Conservation (phyloP, 2,888 invertebrate species). For the Ramazzottius varieornatus region DNA sequence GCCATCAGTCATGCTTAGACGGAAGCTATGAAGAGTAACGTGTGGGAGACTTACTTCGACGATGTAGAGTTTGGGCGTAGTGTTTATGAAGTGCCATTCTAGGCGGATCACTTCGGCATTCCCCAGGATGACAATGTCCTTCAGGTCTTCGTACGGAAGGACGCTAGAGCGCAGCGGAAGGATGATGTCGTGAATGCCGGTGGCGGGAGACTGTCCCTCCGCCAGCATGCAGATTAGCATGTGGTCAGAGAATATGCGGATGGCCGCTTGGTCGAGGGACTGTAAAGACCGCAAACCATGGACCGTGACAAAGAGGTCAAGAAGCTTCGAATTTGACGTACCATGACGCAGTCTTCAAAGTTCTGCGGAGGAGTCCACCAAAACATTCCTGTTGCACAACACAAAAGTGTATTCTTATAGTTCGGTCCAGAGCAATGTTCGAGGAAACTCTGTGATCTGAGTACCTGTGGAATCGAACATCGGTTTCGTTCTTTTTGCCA, state of each 20-base stretch:
- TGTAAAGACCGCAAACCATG: not conserved
- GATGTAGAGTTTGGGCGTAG: not conserved
- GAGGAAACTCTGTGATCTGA: too few relatives aligned
- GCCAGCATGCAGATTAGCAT: not conserved
- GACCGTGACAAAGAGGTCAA: not conserved
- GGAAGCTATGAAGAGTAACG: too few relatives aligned
- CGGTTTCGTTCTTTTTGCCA: not conserved
- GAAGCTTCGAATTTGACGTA: not conserved
- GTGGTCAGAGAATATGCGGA: not conserved
- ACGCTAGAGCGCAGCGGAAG: not conserved
- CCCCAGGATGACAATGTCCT: not conserved
- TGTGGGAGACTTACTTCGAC: not conserved
- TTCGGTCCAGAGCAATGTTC: too few relatives aligned
- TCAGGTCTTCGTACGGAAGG: not conserved
- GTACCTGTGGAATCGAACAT: not conserved
- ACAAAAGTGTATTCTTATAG: too few relatives aligned
- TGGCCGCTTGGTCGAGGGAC: not conserved
- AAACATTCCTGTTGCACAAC: too few relatives aligned
- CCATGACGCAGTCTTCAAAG: not conserved
- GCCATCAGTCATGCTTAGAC: too few relatives aligned
- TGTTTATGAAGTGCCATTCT: not conserved
- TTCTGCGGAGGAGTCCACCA: not conserved
- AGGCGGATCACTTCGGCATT: not conserved
- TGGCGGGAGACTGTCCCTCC: not conserved
- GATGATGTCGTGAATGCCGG: not conserved